Percentiles rank a stretch among this genome's conserved stretches.
Conservation (phyloP, 1,140 invertebrate genomes). For the Apis dorsata region DNA sequence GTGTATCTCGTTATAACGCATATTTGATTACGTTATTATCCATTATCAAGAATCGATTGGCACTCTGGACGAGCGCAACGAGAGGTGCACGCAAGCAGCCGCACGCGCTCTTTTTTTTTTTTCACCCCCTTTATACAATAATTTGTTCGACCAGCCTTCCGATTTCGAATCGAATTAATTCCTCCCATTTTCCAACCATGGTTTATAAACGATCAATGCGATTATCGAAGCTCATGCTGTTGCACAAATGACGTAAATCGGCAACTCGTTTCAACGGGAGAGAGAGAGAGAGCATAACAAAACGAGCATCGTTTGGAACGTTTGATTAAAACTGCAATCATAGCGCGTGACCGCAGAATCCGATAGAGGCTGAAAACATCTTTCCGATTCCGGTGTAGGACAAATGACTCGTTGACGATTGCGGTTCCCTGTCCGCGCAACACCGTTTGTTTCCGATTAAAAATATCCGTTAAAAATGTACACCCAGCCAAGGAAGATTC, state of each 20-base stretch:
- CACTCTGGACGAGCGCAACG: not conserved
- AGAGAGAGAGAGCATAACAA: conserved; percentile 48
- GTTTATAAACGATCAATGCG: conserved; percentile 57
- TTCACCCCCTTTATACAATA: not conserved
- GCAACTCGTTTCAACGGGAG: conserved; percentile 1
- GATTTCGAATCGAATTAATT: conserved; percentile 63
- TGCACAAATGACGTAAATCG: not conserved
- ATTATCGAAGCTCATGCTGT: conserved; percentile 48
- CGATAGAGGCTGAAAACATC: conserved; percentile 58
- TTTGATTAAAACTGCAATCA: conserved; percentile 65
- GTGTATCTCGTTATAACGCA: conserved; percentile 17
- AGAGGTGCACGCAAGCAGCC: not conserved
- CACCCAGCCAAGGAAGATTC: not conserved
- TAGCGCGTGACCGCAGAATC: conserved; percentile 54
- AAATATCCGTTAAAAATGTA: conserved; percentile 32
- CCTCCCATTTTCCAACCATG: conserved; percentile 1
- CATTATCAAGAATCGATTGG: conserved; percentile 43
- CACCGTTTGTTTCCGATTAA: not conserved
- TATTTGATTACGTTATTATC: conserved; percentile 53
- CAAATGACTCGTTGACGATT: conserved; percentile 36
- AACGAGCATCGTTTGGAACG: conserved; percentile 18
- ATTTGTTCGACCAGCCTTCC: conserved; percentile 28
- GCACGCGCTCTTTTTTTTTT: not conserved
- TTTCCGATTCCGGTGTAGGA: conserved; percentile 36
- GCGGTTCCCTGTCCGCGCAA: not conserved